A percentile compares a stretch with the other conserved stretches of the same genome.
phyloP scores from a whole-genome alignment of 2,797 vertebrate species.

The Triplophysa bombifrons region DNA sequence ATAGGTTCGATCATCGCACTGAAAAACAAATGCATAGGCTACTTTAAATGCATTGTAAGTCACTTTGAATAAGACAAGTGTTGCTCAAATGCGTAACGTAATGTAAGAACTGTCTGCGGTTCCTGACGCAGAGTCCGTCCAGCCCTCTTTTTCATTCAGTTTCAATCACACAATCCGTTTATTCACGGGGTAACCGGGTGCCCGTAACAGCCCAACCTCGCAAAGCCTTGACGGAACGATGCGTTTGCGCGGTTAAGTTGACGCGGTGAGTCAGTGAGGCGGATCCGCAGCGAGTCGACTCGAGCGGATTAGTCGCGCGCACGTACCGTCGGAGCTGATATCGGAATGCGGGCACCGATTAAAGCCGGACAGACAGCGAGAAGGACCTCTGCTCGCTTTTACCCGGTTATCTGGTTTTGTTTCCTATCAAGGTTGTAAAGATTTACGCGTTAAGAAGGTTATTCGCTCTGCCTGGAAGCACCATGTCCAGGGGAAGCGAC shows the following conservation, averaged over 20 bases:
- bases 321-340: not conserved
- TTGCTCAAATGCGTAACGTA: not conserved
- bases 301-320: conserved; percentile 33
- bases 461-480: conserved; percentile 57
- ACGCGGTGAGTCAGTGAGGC: conserved; percentile 40
- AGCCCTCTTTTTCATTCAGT: conserved; percentile 2
- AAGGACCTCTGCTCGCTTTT: not conserved
- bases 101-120: not conserved
- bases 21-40: too few species aligned
- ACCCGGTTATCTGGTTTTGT: not conserved
- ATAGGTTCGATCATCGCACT: too few species aligned
- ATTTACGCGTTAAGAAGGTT: conserved; percentile 28
- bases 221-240: not conserved
- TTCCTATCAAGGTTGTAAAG: conserved; percentile 9
- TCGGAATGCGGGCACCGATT: conserved; percentile 13
- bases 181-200: conserved; percentile 1
- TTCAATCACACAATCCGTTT: not conserved
- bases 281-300: conserved; percentile 7
- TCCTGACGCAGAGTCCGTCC: conserved; percentile 5
- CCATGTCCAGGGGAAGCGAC: conserved; percentile 93
- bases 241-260: conserved; percentile 12
- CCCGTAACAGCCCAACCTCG: conserved; percentile 8
- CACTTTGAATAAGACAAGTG: not conserved
- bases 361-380: not conserved
- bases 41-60: too few species aligned